phyloP scores from a whole-genome alignment of 1,140 invertebrate species.

The Trichonephila clavipes region DNA sequence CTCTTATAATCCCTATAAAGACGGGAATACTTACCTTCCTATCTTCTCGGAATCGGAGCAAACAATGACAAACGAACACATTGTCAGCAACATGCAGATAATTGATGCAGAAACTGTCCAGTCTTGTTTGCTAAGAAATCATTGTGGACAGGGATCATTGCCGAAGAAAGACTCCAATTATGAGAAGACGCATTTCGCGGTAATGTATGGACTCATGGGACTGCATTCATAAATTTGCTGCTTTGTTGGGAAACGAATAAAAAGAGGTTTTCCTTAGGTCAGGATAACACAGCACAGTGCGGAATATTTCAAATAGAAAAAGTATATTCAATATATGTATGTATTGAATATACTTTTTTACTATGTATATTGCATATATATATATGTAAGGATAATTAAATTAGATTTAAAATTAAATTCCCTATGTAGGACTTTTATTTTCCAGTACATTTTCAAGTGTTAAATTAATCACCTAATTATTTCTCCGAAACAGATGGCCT shows the following conservation, averaged over 20 bases:
- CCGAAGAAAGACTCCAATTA: neutral
- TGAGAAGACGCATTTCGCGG: neutral
- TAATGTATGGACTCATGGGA: neutral
- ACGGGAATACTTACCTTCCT: neutral
- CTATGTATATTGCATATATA: no score
- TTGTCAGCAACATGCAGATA: neutral
- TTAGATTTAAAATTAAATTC: no score
- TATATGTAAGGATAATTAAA: no score
- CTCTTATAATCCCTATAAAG: neutral
- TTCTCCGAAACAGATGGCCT: no score
- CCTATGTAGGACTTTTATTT: no score
- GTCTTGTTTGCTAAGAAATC: slow-evolving; percentile 6
- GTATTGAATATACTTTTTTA: no score
- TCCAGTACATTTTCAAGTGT: no score
- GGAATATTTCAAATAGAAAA: no score
- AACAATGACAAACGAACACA: slow-evolving; percentile 15
- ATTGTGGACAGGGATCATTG: neutral
- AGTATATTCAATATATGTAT: no score
- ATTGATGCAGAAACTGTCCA: slow-evolving; percentile 27
- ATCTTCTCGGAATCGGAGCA: neutral
- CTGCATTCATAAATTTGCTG: neutral
- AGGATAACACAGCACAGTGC: no score
- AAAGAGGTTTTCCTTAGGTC: no score
- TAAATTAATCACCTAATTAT: no score
- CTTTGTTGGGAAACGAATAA: neutral